phyloP scores from a whole-genome alignment of 2,113 vertebrate genomes.

The Buteo buteo region DNA sequence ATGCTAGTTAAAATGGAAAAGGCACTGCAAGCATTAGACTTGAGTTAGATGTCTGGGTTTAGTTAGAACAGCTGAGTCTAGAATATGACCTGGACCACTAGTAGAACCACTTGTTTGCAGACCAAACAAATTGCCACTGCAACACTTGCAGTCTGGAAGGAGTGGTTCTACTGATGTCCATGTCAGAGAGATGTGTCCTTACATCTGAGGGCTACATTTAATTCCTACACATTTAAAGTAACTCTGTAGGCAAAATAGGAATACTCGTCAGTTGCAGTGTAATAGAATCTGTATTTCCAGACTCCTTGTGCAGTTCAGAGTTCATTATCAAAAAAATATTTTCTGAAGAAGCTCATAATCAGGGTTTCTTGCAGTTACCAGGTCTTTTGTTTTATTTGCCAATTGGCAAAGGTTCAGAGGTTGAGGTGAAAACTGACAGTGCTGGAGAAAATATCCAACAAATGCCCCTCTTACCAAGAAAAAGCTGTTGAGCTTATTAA shows the following conservation, averaged over 20 bases:
- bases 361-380: background rate
- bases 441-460: background rate
- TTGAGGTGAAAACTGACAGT: background rate
- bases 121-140: background rate
- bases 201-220: background rate
- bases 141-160: background rate
- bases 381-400: background rate
- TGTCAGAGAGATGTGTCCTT: background rate
- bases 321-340: background rate
- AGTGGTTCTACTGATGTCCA: background rate
- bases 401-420: background rate
- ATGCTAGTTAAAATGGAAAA: background rate
- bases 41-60: background rate
- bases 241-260: background rate
- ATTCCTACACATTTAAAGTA: background rate
- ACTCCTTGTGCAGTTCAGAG: background rate
- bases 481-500: background rate
- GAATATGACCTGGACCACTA: background rate
- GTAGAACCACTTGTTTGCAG: background rate
- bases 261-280: background rate
- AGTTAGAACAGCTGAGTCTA: background rate
- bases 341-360: background rate
- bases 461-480: background rate
- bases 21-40: background rate
- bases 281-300: background rate